Evolutionary conservation across 2,888 invertebrate genomes (phyloP), one percentile per base, ranked within the genome.

Genomic region (Cyaniris semiargus): DNA sequence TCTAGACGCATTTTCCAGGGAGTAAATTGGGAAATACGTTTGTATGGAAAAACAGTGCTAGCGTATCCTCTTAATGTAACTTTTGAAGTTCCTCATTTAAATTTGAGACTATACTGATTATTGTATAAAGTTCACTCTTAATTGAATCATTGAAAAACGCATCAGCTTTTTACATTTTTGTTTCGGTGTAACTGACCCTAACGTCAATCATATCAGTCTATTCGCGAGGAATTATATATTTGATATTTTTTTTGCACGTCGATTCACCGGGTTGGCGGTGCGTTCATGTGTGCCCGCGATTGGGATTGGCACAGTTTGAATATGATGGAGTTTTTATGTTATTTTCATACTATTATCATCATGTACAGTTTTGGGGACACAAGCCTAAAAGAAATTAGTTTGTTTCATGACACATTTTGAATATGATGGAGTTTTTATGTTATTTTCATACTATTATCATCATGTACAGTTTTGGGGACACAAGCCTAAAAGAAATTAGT

Each of bases 211-310:
- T 48, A 53, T 18, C 13, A 53, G 23, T 10, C 53, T 27, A 18
- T 27, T 53, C 48, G 23, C 72, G 44, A 74, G 48, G 27, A 53
- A 74, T 74, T 74, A 27, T 48, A 74, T 74, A 27, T 74, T 74
- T 74, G 66, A 66, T 86, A 86, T 44, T 44, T 44, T 72, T 74
- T 74, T 74, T 74, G 74, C 74, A 74, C 53, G 48, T 74, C 27
- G 74, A 44, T 74, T 27, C 74, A 53, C 74, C 10, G 74, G 1
- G 48, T 48, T 53, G 82, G 82, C 84, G 83, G 85, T 82, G 86
- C 86, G 82, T 84, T 85, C 84, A 86, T 83, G 83, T 86, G 86
- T 83, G 82, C 82, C 80, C 81, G 81, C 84, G 88, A 88, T 87
- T 86, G 85, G 85, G 86, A 84, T 80, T 79, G 80, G 66, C 27